Base-by-base conservation (phyloP, 2,888 invertebrate species). In the Drosophila vallismaia region DNA sequence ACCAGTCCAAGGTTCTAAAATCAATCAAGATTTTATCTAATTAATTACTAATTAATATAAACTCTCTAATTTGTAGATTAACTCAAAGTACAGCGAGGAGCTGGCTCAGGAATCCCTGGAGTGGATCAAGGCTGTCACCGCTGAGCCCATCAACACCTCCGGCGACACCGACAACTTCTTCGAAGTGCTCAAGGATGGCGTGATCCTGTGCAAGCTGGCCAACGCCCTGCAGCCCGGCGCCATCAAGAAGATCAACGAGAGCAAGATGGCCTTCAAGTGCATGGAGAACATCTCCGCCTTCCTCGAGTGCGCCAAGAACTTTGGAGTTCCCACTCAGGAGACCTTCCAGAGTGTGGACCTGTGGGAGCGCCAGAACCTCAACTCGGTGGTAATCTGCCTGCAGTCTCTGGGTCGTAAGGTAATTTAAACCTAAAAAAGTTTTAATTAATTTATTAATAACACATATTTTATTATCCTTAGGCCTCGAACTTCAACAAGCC, bases 271-370 rank as follows among this genome's bases (percentile, higher is more conserved):
- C 67, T 99, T 99, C 92, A 98, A 98, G 90, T 98, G 98, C 92
- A 99, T 99, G 99, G 99, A 99, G 92, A 99, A 99, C 92, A 99
- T 99, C 85, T 97, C 98, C 10, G 96, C 95, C 28, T 98, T 99
- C 92, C 92, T 98, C 67, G 96, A 95, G 77, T 95, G 95, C 8
- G 97, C 96, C 60, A 95, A 94, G 90, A 94, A 93, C 63, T 93
- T 98, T 74, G 99, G 99, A 42, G 98, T 99, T 3, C 97, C 97
- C 0, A 95, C 97, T 24, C 96, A 97, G 90, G 99, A 99, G 92
- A 96, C 97, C 51, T 99, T 99, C 94, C 98, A 98, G 92, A 99
- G 98, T 3, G 98, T 98, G 3, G 99, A 99, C 92, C 94, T 99
- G 52, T 99, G 98, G 96, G 99, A 99, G 92, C 94, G 96, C 89